phyloP scores from a whole-genome alignment of 2,888 invertebrate species.

The Agrotis segetum region DNA sequence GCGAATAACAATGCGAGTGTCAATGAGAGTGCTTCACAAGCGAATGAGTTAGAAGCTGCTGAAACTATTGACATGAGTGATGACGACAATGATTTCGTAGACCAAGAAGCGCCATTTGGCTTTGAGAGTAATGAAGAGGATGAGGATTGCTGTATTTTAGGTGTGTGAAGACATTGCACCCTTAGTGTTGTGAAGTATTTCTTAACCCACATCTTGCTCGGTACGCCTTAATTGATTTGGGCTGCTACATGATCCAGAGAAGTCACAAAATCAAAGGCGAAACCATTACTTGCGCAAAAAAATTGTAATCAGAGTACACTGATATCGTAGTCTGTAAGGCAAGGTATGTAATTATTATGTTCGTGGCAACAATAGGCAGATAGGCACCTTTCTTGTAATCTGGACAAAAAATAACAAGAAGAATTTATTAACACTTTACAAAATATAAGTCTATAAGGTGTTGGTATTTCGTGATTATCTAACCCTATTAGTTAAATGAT shows the following conservation, averaged over 20 bases:
- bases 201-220: not conserved
- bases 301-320: not conserved
- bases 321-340: too few relatives aligned
- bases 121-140: constrained; percentile 29
- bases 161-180: constrained; percentile 60
- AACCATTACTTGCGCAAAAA: not conserved
- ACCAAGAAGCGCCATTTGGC: constrained; percentile 25
- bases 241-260: not conserved
- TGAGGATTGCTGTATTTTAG: constrained; percentile 72
- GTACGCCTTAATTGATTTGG: not conserved
- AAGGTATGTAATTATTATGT: too few relatives aligned
- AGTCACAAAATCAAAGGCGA: too few relatives aligned
- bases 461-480: not conserved
- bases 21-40: constrained; percentile 5
- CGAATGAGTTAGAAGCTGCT: not conserved
- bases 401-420: not conserved
- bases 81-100: not conserved
- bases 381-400: too few relatives aligned
- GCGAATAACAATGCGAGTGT: not conserved
- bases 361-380: too few relatives aligned
- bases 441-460: not conserved
- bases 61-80: constrained; percentile 17
- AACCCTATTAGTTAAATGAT: constrained; percentile 2
- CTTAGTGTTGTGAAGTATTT: not conserved
- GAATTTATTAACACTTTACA: not conserved